Evolutionary conservation across 1,140 invertebrate species (phyloP), one percentile per base, ranked within the genome.

Genomic region (Aphaenogaster ashmeadi): DNA sequence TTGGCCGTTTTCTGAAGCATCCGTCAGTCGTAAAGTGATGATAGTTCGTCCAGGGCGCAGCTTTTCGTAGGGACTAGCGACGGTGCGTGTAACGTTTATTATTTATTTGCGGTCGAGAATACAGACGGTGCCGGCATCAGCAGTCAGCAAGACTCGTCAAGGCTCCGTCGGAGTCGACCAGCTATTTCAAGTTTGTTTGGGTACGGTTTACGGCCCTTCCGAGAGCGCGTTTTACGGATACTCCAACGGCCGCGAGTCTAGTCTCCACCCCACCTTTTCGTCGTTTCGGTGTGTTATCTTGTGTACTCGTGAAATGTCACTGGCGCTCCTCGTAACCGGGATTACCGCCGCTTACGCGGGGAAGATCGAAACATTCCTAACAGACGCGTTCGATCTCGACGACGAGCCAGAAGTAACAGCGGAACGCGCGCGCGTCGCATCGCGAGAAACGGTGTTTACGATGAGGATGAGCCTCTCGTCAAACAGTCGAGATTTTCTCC

Each of bases 121-220:
- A 78, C 69, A 81, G 72, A 66, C 83, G 74, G 41, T 52, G 72
- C 36, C 74, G 83, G 83, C 58, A 54, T 86, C 74, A 77, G 58
- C 72, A 77, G 72, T 86, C 75, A 64, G 83, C 72, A 50, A 52
- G 47, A 60, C 69, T 64, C 77, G 62, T 66, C 62, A 64, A 71
- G 50, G 44, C 75, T 52, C 74, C 50, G 60, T 88, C 66, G 50
- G 11, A 67, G 62, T 81, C 79, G 64, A 38, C 72, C 27, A 72
- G 83, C 87, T 93, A 92, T 92, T 91, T 91, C 85, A 86, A 81
- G 88, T 92, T 91, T 93, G 90, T 92, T 92, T 93, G 85, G 83
- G 60, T 87, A 92, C 87, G 87, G 91, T 89, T 92, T 91, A 91
- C 87, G 86, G 67, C 54, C 64, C 87, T 86, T 89, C 66, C 87